Evolutionary conservation across 2,113 vertebrate species (phyloP).

Genomic region (Ageneiosus marmoratus): DNA sequence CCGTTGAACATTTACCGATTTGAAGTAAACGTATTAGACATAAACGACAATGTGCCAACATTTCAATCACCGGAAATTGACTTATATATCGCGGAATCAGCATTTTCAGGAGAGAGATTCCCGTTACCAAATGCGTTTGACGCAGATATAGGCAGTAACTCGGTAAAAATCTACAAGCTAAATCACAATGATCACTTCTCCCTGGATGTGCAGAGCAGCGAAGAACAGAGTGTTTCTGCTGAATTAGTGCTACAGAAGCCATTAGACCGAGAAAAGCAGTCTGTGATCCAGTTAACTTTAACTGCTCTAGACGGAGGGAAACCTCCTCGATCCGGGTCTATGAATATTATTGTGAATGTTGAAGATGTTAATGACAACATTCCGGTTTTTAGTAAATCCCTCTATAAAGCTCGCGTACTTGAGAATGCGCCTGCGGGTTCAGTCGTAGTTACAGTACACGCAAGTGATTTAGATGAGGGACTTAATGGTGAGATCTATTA

Average conservation of each 20-base stretch:
- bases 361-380: conserved; percentile 73
- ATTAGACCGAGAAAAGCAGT: conserved; percentile 65
- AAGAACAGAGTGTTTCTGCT: conserved; percentile 49
- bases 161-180: conserved; percentile 64
- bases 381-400: conserved; percentile 61
- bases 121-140: conserved; percentile 55
- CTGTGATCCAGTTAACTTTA: conserved; percentile 48
- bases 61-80: not conserved
- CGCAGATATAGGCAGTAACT: conserved; percentile 66
- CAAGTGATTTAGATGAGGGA: conserved; percentile 68
- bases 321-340: conserved; percentile 52
- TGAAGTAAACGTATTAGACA: conserved; percentile 42
- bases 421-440: conserved; percentile 61
- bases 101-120: conserved; percentile 57
- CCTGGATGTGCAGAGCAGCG: conserved; percentile 66
- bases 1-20: conserved; percentile 44
- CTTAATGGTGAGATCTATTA: conserved; percentile 54
- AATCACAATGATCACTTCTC: conserved; percentile 65
- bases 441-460: conserved; percentile 52
- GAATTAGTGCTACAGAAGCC: conserved; percentile 58
- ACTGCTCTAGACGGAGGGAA: conserved; percentile 61
- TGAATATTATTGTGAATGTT: conserved; percentile 61
- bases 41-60: conserved; percentile 36
- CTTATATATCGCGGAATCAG: conserved; percentile 50
- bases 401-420: conserved; percentile 57